Conservation (phyloP, 2,113 vertebrate genomes). For the Calypte anna region DNA sequence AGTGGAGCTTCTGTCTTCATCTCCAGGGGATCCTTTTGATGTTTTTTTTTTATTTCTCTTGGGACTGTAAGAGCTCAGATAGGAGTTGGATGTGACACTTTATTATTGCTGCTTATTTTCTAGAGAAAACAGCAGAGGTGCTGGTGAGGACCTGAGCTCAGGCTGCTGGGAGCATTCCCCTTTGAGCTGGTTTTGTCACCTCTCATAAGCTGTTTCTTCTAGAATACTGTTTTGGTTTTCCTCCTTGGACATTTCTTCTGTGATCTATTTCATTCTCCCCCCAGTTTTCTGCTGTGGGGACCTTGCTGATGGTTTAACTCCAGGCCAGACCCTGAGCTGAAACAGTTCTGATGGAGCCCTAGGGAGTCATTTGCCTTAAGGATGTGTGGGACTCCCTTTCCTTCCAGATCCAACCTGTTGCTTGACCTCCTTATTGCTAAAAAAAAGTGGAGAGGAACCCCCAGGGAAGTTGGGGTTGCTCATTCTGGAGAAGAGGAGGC, state of each 20-base stretch:
- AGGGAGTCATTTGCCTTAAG: neutral
- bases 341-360: neutral
- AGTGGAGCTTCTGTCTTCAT: accelerated
- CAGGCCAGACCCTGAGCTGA: neutral
- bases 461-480: neutral
- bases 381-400: neutral
- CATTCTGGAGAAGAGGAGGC: no score
- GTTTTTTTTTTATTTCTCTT: neutral
- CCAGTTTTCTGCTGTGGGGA: neutral
- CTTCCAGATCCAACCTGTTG: neutral
- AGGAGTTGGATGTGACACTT: neutral
- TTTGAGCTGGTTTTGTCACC: neutral
- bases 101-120: neutral
- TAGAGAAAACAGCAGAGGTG: accelerated
- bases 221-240: accelerated
- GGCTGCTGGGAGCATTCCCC: neutral
- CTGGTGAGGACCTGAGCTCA: neutral
- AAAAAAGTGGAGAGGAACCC: neutral
- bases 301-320: neutral
- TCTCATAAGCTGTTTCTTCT: neutral
- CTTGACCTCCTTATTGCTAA: neutral
- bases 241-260: neutral
- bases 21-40: neutral
- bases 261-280: neutral
- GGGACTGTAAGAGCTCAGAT: neutral